phyloP scores from a whole-genome alignment of 2,888 invertebrate genomes.

The Sabatieria punctata region DNA sequence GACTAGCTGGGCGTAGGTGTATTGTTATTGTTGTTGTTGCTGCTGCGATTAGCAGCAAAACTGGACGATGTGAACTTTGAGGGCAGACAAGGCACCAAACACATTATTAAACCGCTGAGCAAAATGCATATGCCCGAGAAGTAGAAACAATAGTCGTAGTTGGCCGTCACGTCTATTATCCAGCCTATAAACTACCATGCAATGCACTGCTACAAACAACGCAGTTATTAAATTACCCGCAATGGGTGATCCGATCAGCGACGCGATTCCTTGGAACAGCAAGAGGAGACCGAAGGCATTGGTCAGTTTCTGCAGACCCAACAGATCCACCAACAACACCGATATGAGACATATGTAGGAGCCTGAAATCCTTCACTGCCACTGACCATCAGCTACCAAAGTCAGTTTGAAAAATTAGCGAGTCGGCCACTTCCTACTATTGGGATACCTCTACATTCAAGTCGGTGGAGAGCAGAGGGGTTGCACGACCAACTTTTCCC shows the following conservation, averaged over 20 bases:
- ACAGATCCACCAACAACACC: conserved; percentile 84
- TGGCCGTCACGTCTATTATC: conserved; percentile 54
- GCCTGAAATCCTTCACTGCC: conserved; percentile 43
- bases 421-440: not conserved
- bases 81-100: conserved; percentile 30
- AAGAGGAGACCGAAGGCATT: conserved; percentile 93
- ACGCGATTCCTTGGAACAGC: conserved; percentile 82
- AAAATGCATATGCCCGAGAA: conserved; percentile 70
- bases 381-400: too few relatives aligned
- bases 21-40: too few relatives aligned
- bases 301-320: conserved; percentile 84
- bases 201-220: not conserved
- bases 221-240: conserved; percentile 43
- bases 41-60: too few relatives aligned
- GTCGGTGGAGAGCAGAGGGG: too few relatives aligned
- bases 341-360: conserved; percentile 94
- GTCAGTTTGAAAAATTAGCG: not conserved
- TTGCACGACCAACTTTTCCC: too few relatives aligned
- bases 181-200: conserved; percentile 46
- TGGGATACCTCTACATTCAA: too few relatives aligned
- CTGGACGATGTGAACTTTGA: too few relatives aligned
- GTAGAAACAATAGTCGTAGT: conserved; percentile 71
- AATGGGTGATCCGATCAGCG: conserved; percentile 63
- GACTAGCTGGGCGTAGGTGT: too few relatives aligned
- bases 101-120: conserved; percentile 69